Conservation (phyloP, 2,888 invertebrate species). For the Latheticus oryzae region DNA sequence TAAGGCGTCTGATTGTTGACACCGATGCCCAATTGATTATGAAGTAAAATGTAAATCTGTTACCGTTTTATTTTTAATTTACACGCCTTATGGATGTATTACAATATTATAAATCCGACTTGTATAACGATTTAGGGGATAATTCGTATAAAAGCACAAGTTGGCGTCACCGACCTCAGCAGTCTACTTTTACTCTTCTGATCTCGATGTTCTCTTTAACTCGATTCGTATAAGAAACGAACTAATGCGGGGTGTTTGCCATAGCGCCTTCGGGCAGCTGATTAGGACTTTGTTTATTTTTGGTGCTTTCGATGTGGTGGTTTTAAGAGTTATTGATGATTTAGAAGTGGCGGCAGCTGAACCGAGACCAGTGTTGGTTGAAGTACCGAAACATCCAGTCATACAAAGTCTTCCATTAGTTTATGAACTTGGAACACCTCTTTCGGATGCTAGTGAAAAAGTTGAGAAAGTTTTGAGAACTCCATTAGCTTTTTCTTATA, state of each 20-base stretch:
- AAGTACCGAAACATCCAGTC: constrained; percentile 42
- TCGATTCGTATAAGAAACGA: background rate
- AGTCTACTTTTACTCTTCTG: constrained; percentile 9
- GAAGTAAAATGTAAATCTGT: constrained; percentile 46
- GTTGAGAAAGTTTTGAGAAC: constrained; percentile 57
- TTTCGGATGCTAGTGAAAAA: constrained; percentile 54
- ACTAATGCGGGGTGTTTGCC: constrained; percentile 18
- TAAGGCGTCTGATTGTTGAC: constrained; percentile 39
- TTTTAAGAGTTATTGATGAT: constrained; percentile 41
- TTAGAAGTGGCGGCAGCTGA: constrained; percentile 53
- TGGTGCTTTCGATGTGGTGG: constrained; percentile 22
- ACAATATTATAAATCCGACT: constrained; percentile 18
- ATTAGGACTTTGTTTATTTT: constrained; percentile 27
- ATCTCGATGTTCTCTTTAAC: constrained; percentile 18
- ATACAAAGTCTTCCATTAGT: constrained; percentile 47
- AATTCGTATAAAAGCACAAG: constrained; percentile 28
- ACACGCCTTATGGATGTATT: constrained; percentile 47
- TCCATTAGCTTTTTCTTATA: constrained; percentile 58
- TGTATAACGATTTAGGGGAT: constrained; percentile 25
- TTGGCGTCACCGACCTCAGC: constrained; percentile 15
- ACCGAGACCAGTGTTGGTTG: constrained; percentile 52
- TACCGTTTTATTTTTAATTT: constrained; percentile 51
- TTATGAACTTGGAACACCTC: constrained; percentile 42
- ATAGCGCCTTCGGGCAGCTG: constrained; percentile 28
- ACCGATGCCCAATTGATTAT: constrained; percentile 51